These are phyloP conservation scores for Drosophila tristis DNA, from an alignment of 1,140 invertebrate species.

Conservation along the genomic window DNA sequence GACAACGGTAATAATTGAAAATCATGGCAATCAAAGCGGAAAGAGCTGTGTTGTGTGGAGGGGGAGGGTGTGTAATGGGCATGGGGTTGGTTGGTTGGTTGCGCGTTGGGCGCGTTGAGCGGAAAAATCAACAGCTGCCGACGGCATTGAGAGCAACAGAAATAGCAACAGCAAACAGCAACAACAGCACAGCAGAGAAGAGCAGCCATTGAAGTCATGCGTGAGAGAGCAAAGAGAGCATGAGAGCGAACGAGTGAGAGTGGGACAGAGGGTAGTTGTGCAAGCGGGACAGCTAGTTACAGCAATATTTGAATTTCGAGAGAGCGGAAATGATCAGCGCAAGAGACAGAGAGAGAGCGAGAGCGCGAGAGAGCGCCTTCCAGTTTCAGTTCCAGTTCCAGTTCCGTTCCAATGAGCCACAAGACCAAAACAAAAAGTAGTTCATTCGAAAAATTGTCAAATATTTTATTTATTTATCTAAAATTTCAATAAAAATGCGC, in stretches of 20 bases:
- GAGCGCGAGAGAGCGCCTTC: slow-evolving; percentile 6
- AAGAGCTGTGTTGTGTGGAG: background rate
- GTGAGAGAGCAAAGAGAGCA: slow-evolving; percentile 34
- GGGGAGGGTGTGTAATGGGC: background rate
- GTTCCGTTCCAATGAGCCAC: slow-evolving; percentile 49
- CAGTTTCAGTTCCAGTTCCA: slow-evolving; percentile 24
- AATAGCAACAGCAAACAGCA: slow-evolving; percentile 12
- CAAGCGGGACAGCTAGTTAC: slow-evolving; percentile 28
- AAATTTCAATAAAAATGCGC: slow-evolving; percentile 65
- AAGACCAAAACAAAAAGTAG: slow-evolving; percentile 26
- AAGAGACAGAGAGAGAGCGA: background rate
- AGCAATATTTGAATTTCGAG: slow-evolving; percentile 53
- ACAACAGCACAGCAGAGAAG: no score
- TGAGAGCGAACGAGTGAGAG: background rate
- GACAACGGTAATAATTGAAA: slow-evolving; percentile 81
- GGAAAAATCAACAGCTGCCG: slow-evolving; percentile 79
- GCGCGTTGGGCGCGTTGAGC: slow-evolving; percentile 41
- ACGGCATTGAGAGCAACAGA: slow-evolving; percentile 16
- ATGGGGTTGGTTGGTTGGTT: background rate
- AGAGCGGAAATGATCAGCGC: slow-evolving; percentile 24
- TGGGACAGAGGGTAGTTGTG: slow-evolving; percentile 3
- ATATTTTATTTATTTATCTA: slow-evolving; percentile 63
- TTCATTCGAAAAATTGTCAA: slow-evolving; percentile 31
- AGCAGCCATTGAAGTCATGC: slow-evolving; percentile 71
- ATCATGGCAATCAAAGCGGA: slow-evolving; percentile 76